A percentile compares a stretch with the other conserved stretches of the same genome.
Conservation (phyloP, 2,888 invertebrate genomes). For the Tortrix viridana region DNA sequence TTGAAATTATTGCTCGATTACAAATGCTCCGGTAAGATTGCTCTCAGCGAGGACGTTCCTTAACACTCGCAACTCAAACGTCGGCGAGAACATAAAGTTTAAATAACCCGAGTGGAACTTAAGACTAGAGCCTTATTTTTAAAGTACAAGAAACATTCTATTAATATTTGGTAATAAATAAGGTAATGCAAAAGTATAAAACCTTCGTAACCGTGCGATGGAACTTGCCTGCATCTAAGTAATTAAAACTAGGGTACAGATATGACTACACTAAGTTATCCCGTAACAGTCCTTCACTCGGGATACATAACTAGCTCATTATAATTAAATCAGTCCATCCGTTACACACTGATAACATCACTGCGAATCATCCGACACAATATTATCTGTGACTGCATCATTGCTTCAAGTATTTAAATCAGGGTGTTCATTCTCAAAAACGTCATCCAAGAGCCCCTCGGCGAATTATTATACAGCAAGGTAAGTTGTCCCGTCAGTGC, state of each 20-base stretch:
- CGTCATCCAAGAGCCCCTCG: no score
- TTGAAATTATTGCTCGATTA: no score
- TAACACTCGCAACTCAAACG: slow-evolving; percentile 19
- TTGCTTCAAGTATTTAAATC: no score
- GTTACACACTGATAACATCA: slow-evolving; percentile 21
- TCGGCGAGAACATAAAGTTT: slow-evolving; percentile 2
- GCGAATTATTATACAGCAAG: no score
- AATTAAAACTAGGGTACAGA: slow-evolving; percentile 27
- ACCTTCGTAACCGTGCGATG: slow-evolving; percentile 37
- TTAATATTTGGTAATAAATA: slow-evolving; percentile 38
- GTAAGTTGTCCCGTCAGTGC: no score
- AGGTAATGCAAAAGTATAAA: slow-evolving; percentile 39
- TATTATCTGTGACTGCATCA: no score
- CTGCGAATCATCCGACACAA: slow-evolving; percentile 3
- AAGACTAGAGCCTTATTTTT: slow-evolving; percentile 31
- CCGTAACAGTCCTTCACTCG: slow-evolving; percentile 18
- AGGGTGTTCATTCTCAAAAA: no score
- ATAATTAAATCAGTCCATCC: slow-evolving; percentile 31
- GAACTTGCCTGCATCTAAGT: slow-evolving; percentile 30
- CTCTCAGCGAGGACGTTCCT: no score
- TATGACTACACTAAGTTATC: slow-evolving; percentile 18
- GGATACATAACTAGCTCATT: slow-evolving; percentile 27
- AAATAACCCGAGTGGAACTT: slow-evolving; percentile 24
- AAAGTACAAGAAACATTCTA: slow-evolving; percentile 32
- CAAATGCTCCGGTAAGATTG: no score